Percentiles rank a stretch among this genome's conserved stretches.
phyloP scores from a whole-genome alignment of 2,797 vertebrate species.

The Silurus lanzhouensis region DNA sequence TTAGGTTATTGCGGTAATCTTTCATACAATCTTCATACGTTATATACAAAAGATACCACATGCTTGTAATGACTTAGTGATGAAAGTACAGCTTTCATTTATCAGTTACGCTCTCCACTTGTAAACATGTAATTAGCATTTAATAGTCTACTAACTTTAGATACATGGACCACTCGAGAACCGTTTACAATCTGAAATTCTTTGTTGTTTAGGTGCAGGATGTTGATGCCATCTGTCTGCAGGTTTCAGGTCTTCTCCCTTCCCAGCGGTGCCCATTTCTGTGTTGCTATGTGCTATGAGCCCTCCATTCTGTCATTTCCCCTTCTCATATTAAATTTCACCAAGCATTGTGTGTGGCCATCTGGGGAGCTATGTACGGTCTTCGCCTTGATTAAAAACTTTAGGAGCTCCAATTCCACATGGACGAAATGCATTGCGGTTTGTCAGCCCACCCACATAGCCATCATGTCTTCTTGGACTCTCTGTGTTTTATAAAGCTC shows the following conservation, averaged over 20 bases:
- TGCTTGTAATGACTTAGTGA: background rate
- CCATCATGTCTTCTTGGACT: background rate
- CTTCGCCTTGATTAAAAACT: background rate
- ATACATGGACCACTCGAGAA: background rate
- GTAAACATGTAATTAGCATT: background rate
- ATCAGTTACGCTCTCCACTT: background rate
- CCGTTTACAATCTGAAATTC: background rate
- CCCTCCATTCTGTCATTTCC: background rate
- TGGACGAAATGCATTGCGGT: conserved; percentile 1
- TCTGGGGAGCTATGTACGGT: background rate
- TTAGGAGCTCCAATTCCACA: background rate
- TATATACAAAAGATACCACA: background rate
- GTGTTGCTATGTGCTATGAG: conserved; percentile 5
- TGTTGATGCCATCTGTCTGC: background rate
- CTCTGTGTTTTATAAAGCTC: background rate
- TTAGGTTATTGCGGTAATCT: background rate
- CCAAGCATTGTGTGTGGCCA: background rate
- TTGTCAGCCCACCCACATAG: conserved; percentile 3
- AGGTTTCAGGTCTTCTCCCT: conserved; percentile 9
- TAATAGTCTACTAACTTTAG: background rate
- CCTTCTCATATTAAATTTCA: conserved; percentile 6
- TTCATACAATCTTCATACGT: background rate
- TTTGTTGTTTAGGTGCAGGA: conserved; percentile 2
- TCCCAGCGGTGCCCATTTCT: conserved; percentile 3
- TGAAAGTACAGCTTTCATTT: background rate